These are phyloP conservation scores for Ophioderma brevispina DNA, from an alignment of 35 echinoderm and acorn worm species.

Conservation along the genomic window DNA sequence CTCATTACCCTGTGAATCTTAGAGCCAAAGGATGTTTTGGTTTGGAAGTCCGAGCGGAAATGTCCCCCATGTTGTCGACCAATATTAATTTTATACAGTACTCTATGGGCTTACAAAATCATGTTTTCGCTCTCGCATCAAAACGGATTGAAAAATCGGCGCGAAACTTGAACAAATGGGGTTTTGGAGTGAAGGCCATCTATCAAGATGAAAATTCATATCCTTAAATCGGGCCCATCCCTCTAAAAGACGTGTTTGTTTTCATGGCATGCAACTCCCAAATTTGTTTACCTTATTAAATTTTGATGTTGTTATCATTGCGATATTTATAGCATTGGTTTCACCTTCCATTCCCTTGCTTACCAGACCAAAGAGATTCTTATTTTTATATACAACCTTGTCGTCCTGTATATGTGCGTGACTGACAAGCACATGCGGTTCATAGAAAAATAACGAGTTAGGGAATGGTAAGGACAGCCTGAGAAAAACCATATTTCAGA, in stretches of 20 bases:
- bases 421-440: neutral
- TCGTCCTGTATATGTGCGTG: neutral
- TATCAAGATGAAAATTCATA: too few relatives aligned
- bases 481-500: neutral
- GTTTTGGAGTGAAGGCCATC: too few relatives aligned
- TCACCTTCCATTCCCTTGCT: neutral
- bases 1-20: too few relatives aligned
- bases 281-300: neutral
- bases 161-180: too few relatives aligned
- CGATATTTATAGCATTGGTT: neutral
- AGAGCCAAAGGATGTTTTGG: too few relatives aligned
- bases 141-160: too few relatives aligned
- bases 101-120: too few relatives aligned
- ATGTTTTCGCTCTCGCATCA: too few relatives aligned
- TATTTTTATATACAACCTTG: neutral
- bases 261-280: neutral
- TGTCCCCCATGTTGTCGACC: neutral
- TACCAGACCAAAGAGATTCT: neutral
- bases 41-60: neutral
- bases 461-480: conserved; percentile 8
- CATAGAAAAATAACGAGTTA: conserved; percentile 2
- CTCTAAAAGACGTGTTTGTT: neutral
- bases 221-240: too few relatives aligned
- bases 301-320: neutral
- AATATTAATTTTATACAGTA: too few relatives aligned